Conservation (phyloP, 2,113 vertebrate genomes). For the Brachirus orientalis region DNA sequence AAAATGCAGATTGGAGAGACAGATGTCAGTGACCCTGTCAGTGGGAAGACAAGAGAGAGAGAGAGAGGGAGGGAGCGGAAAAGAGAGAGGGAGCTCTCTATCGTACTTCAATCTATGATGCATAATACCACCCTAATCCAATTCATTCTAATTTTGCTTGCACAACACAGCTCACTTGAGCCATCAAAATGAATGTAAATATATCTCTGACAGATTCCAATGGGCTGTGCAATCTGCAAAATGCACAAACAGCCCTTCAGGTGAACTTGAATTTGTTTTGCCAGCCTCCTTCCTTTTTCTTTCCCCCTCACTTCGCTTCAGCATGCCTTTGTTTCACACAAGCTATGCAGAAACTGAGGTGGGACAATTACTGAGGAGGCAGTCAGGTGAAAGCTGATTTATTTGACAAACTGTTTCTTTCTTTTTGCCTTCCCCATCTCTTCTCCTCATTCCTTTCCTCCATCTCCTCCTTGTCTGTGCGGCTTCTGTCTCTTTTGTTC, state of each 20-base stretch:
- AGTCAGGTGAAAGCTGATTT: slow-evolving; percentile 36
- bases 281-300: slow-evolving; percentile 14
- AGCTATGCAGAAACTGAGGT: slow-evolving; percentile 17
- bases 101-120: slow-evolving; percentile 77
- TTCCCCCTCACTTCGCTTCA: not conserved
- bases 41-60: slow-evolving; percentile 9
- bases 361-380: slow-evolving; percentile 23
- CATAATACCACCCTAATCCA: slow-evolving; percentile 75
- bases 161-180: slow-evolving; percentile 54
- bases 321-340: slow-evolving; percentile 27
- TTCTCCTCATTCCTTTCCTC: slow-evolving; percentile 39
- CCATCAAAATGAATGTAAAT: slow-evolving; percentile 69
- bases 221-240: slow-evolving; percentile 49
- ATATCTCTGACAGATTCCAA: slow-evolving; percentile 53
- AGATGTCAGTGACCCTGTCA: slow-evolving; percentile 44
- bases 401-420: slow-evolving; percentile 35
- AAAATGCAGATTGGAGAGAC: no score
- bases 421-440: slow-evolving; percentile 39
- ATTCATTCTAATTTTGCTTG: slow-evolving; percentile 68
- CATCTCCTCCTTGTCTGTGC: not conserved
- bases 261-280: slow-evolving; percentile 33
- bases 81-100: slow-evolving; percentile 59
- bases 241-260: slow-evolving; percentile 58
- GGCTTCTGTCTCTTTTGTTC: slow-evolving; percentile 54
- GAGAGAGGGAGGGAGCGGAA: slow-evolving; percentile 6